Percentiles rank a stretch among this genome's conserved stretches.
Conservation (phyloP, 2,113 vertebrate species). For the Poeciliopsis occidentalis region DNA sequence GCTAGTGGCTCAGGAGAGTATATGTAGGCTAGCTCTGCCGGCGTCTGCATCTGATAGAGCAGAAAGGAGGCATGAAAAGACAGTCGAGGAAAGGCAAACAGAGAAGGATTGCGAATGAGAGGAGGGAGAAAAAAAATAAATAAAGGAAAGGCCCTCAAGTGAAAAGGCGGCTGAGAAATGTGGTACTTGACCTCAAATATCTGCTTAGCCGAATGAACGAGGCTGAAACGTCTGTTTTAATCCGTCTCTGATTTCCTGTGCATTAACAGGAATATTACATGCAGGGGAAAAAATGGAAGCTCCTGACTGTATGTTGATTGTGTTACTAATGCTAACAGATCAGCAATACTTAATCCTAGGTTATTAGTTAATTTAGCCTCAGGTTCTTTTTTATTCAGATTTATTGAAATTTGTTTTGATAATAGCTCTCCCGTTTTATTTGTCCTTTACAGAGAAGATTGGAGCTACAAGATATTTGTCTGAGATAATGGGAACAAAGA, state of each 20-base stretch:
- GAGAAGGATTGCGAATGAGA: slow-evolving; percentile 12
- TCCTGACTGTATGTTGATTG: not conserved
- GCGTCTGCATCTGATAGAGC: slow-evolving; percentile 61
- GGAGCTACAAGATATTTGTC: not conserved
- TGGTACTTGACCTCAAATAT: slow-evolving; percentile 69
- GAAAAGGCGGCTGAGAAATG: slow-evolving; percentile 50
- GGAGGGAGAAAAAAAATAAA: not conserved
- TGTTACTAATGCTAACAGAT: not conserved
- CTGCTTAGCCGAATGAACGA: slow-evolving; percentile 48
- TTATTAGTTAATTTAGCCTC: not conserved
- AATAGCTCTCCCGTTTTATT: not conserved
- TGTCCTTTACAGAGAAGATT: not conserved
- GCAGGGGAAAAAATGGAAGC: not conserved
- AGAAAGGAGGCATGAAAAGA: slow-evolving; percentile 45
- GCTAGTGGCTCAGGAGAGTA: slow-evolving; percentile 7
- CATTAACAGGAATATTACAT: not conserved
- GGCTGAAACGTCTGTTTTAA: slow-evolving; percentile 35
- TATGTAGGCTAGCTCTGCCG: slow-evolving; percentile 6
- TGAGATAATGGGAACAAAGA: not conserved
- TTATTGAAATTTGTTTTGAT: not conserved
- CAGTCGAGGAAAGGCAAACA: slow-evolving; percentile 7
- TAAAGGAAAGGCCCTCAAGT: slow-evolving; percentile 38
- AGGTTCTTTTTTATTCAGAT: not conserved
- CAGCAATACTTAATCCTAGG: not conserved
- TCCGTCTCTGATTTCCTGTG: slow-evolving; percentile 8